Conservation (phyloP, 2,113 vertebrate species). For the Osmerus mordax region DNA sequence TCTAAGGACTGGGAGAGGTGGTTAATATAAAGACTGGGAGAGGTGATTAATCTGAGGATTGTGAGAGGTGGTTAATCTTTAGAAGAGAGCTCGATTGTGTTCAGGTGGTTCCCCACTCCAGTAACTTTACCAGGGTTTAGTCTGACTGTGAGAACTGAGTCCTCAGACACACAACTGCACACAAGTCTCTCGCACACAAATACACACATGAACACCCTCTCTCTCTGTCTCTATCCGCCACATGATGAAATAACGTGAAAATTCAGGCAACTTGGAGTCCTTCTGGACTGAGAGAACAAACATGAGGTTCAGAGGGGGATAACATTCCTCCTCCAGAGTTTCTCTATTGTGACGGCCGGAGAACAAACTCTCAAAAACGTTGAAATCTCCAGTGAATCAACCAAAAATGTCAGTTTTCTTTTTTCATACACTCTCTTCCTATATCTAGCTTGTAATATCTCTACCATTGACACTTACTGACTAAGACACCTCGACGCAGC, state of each 20-base stretch:
- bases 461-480: neutral
- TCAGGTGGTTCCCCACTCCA: neutral
- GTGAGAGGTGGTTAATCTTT: too few relatives aligned
- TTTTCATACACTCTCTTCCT: neutral
- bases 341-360: too few relatives aligned
- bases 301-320: conserved; percentile 13
- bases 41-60: too few relatives aligned
- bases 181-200: too few relatives aligned
- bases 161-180: neutral
- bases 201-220: too few relatives aligned
- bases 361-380: too few relatives aligned
- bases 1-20: too few relatives aligned
- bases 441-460: neutral
- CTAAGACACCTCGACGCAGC: neutral
- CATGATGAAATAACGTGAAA: conserved; percentile 42
- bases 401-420: neutral
- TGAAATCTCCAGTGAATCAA: too few relatives aligned
- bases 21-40: too few relatives aligned
- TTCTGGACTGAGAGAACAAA: conserved; percentile 12
- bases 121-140: neutral
- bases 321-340: conserved; percentile 18
- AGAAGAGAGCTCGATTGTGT: neutral
- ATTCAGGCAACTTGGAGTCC: conserved; percentile 17
- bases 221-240: neutral
- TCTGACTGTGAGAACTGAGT: conserved; percentile 9